A percentile compares a stretch with the other conserved stretches of the same genome.
phyloP scores from a whole-genome alignment of 1,140 invertebrate species.

The Drosophila ambigua region DNA sequence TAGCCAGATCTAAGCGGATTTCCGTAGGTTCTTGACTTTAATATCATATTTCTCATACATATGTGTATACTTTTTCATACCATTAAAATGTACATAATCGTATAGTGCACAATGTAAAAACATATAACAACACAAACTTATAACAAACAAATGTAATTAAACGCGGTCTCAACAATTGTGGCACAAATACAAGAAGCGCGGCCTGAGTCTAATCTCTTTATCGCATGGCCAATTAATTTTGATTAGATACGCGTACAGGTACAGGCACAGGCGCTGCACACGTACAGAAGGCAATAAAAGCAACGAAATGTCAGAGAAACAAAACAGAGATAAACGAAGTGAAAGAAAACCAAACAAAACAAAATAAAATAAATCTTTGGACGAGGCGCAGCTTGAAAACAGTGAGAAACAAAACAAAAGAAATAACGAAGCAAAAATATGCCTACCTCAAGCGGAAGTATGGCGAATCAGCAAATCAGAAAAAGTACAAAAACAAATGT shows the following conservation, averaged over 20 bases:
- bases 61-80: too few species aligned
- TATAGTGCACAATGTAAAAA: constrained; percentile 18
- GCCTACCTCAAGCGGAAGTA: constrained; percentile 59
- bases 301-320: constrained; percentile 19
- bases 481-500: constrained; percentile 40
- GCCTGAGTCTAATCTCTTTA: constrained; percentile 64
- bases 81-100: too few species aligned
- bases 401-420: constrained; percentile 37
- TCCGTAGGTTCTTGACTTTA: constrained; percentile 72
- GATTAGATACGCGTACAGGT: constrained; percentile 53
- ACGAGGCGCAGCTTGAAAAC: constrained; percentile 59
- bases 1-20: constrained; percentile 31
- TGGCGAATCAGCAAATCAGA: constrained; percentile 53
- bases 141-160: constrained; percentile 62
- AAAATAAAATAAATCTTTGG: constrained; percentile 39
- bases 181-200: constrained; percentile 3
- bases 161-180: constrained; percentile 18
- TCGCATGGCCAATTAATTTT: constrained; percentile 76
- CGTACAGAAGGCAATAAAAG: constrained; percentile 8
- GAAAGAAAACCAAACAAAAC: constrained; percentile 32
- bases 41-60: constrained; percentile 16
- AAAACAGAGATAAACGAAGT: constrained; percentile 1
- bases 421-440: constrained; percentile 48
- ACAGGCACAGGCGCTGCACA: constrained; percentile 23
- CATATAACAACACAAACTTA: neutral